Evolutionary conservation across 92 coral and sea anemone species (phyloP).

Genomic region (Epizoanthus illoricatus): DNA sequence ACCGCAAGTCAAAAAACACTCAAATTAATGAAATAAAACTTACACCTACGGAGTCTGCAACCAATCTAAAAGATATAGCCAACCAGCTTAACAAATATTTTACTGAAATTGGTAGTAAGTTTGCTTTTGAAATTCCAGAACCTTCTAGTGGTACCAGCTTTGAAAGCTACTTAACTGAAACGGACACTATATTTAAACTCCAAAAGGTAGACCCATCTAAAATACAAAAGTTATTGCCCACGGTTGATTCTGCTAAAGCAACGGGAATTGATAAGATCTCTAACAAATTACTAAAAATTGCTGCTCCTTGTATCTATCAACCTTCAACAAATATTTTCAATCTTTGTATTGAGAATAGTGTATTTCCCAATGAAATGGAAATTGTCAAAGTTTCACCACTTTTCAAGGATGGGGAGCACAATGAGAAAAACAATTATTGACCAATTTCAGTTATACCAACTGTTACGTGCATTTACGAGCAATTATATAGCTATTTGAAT

Average conservation of each 20-base stretch:
- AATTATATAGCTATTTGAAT: background rate
- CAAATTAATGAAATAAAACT: constrained; percentile 30
- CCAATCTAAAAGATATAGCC: constrained; percentile 39
- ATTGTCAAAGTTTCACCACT: constrained; percentile 15
- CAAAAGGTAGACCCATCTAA: background rate
- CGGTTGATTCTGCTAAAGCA: constrained; percentile 3
- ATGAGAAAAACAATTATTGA: constrained; percentile 16
- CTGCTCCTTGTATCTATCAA: background rate
- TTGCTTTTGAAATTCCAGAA: constrained; percentile 40
- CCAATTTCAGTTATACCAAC: constrained; percentile 17
- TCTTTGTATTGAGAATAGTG: background rate
- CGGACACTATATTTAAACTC: constrained; percentile 26
- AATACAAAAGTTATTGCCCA: background rate
- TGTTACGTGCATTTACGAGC: background rate
- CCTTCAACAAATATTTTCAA: background rate
- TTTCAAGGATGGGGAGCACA: constrained; percentile 11
- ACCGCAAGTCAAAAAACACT: constrained; percentile 21
- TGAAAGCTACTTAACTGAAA: constrained; percentile 37
- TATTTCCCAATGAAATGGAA: constrained; percentile 14
- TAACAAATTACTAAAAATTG: background rate
- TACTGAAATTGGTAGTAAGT: constrained; percentile 22
- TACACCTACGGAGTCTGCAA: constrained; percentile 19
- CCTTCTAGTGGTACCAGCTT: constrained; percentile 11
- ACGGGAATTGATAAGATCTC: constrained; percentile 26
- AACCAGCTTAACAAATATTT: constrained; percentile 35